Evolutionary conservation across 2,797 vertebrate species (phyloP).

Genomic region (Denticeps clupeoides): DNA sequence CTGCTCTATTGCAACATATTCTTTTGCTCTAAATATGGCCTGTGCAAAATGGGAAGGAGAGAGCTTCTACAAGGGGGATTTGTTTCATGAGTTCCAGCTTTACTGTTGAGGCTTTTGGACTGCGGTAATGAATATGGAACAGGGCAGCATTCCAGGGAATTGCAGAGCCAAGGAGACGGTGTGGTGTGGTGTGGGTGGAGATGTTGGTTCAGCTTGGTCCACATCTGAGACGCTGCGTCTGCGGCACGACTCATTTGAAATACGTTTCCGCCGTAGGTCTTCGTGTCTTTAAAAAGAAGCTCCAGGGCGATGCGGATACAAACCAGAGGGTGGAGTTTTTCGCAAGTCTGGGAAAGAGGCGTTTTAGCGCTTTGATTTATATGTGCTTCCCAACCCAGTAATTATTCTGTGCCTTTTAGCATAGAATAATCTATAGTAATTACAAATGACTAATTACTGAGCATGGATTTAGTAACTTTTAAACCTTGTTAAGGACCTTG

Average conservation of each 20-base stretch:
- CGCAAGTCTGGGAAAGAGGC: background rate
- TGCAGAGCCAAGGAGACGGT: conserved; percentile 1
- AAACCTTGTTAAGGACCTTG: no score
- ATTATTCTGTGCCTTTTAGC: conserved; percentile 11
- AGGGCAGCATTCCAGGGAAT: conserved; percentile 2
- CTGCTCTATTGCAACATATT: background rate
- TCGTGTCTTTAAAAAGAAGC: conserved; percentile 27
- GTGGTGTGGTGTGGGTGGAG: no score
- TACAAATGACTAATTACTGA: conserved; percentile 15
- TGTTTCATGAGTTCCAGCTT: conserved; percentile 5
- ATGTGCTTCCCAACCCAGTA: conserved; percentile 2
- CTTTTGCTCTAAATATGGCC: background rate
- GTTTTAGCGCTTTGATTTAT: background rate
- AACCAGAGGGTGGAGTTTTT: conserved; percentile 9
- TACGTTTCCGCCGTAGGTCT: conserved; percentile 21
- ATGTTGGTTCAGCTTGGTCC: conserved; percentile 15
- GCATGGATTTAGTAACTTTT: background rate
- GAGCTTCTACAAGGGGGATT: conserved; percentile 7
- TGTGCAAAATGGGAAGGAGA: background rate
- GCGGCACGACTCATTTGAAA: conserved; percentile 16
- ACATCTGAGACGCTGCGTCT: conserved; percentile 16
- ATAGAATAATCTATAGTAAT: conserved; percentile 8
- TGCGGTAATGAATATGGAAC: conserved; percentile 5
- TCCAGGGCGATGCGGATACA: conserved; percentile 10
- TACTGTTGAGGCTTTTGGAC: background rate